These are phyloP conservation scores for Actinia equina DNA, from an alignment of 64 coral and sea anemone genomes.

Conservation along the genomic window DNA sequence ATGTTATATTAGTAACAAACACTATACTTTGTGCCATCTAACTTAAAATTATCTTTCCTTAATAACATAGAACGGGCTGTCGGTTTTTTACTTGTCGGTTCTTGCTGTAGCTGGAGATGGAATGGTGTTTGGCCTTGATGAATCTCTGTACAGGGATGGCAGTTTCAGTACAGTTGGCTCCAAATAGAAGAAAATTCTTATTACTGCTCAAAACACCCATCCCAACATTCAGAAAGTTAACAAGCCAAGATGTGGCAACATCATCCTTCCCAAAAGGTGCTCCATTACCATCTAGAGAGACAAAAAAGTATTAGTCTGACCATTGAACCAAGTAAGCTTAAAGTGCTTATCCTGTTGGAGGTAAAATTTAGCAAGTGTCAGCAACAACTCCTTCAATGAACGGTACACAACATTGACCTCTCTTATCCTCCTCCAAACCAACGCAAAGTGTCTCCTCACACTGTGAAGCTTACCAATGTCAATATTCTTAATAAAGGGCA, in stretches of 20 bases:
- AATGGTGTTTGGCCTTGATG: no score
- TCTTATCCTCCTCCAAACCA: neutral
- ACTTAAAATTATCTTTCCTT: no score
- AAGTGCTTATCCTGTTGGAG: conserved; percentile 3
- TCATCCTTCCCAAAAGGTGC: conserved; percentile 35
- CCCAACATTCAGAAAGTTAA: conserved; percentile 19
- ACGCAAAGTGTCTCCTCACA: neutral
- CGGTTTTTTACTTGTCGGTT: no score
- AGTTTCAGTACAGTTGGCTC: conserved; percentile 23
- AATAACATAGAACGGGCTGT: no score
- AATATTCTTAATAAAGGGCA: conserved; percentile 34
- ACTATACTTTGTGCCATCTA: no score
- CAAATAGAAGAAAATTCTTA: conserved; percentile 43
- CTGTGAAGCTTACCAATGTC: conserved; percentile 5
- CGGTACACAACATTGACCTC: neutral
- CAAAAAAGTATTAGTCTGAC: conserved; percentile 11
- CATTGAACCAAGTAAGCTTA: conserved; percentile 32
- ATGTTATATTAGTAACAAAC: no score
- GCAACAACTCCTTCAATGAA: neutral
- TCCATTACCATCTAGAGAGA: conserved; percentile 29
- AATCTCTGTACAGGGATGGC: neutral
- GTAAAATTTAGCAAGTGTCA: neutral
- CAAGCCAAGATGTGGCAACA: conserved; percentile 2
- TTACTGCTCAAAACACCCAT: conserved; percentile 24
- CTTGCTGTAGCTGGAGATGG: no score